phyloP scores from a whole-genome alignment of 2,113 vertebrate species.

The Callocephalon fimbriatum region DNA sequence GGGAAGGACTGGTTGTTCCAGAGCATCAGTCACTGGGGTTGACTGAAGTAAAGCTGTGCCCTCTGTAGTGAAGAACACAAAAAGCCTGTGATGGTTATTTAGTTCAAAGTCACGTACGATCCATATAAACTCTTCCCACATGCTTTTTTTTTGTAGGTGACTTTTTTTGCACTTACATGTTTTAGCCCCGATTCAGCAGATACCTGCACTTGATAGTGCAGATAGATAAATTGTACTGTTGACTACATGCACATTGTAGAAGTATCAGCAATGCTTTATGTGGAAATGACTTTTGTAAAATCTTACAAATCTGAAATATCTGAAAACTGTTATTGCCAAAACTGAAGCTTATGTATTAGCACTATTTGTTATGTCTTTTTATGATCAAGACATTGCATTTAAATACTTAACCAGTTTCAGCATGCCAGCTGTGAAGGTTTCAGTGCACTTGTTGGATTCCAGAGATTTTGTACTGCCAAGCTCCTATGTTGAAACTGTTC shows the following conservation, averaged over 20 bases:
- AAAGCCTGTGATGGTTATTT: background rate
- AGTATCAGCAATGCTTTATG: background rate
- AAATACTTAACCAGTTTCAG: background rate
- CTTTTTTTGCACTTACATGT: background rate
- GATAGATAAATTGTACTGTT: background rate
- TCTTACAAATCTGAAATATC: background rate
- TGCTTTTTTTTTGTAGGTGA: background rate
- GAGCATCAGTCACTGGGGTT: background rate
- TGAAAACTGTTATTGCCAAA: background rate
- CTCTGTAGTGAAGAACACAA: background rate
- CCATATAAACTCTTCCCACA: background rate
- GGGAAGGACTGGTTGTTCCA: accelerated
- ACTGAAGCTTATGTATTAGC: background rate
- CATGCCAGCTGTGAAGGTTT: background rate
- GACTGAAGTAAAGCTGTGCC: background rate
- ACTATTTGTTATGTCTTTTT: background rate
- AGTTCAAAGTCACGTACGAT: background rate
- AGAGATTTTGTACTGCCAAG: background rate
- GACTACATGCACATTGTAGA: background rate
- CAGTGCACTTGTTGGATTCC: background rate
- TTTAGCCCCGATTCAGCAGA: background rate
- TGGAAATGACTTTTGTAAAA: background rate
- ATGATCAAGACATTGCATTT: background rate
- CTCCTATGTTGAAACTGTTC: background rate
- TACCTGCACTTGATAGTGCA: background rate